These are phyloP conservation scores for Erynnis tages DNA, from an alignment of 2,888 invertebrate genomes.

Conservation along the genomic window DNA sequence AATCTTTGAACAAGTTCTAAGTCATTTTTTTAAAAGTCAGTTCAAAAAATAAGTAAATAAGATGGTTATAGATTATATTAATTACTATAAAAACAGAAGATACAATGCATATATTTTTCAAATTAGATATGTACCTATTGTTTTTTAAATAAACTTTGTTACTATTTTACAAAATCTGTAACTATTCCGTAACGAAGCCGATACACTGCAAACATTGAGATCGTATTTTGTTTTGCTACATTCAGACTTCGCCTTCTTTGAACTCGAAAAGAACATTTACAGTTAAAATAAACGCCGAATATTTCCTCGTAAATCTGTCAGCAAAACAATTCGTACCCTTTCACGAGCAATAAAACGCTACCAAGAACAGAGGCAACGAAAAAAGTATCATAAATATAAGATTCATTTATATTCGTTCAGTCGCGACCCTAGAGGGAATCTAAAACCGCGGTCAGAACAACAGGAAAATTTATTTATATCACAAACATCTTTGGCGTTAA, in stretches of 20 bases:
- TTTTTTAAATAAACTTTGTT: no score
- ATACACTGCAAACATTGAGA: neutral
- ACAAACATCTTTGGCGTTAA: conserved; percentile 12
- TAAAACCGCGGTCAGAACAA: conserved; percentile 50
- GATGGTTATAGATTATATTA: no score
- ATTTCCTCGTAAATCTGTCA: conserved; percentile 79
- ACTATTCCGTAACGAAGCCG: neutral
- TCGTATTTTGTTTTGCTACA: neutral
- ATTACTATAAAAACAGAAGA: no score
- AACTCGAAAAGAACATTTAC: conserved; percentile 53
- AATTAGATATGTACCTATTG: no score
- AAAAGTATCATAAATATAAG: conserved; percentile 80
- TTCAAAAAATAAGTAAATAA: no score
- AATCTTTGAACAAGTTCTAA: no score
- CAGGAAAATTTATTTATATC: conserved; percentile 38
- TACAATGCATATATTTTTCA: no score
- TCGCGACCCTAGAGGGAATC: conserved; percentile 61
- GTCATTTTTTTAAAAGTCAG: no score
- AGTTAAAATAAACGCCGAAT: conserved; percentile 77
- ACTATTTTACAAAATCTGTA: no score
- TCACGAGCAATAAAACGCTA: conserved; percentile 80
- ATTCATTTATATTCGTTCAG: conserved; percentile 80
- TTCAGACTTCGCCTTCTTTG: conserved; percentile 13
- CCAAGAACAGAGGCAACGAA: conserved; percentile 71
- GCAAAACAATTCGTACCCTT: conserved; percentile 80